Conservation (phyloP, 1,140 invertebrate genomes). For the Leptopilina boulardi region DNA sequence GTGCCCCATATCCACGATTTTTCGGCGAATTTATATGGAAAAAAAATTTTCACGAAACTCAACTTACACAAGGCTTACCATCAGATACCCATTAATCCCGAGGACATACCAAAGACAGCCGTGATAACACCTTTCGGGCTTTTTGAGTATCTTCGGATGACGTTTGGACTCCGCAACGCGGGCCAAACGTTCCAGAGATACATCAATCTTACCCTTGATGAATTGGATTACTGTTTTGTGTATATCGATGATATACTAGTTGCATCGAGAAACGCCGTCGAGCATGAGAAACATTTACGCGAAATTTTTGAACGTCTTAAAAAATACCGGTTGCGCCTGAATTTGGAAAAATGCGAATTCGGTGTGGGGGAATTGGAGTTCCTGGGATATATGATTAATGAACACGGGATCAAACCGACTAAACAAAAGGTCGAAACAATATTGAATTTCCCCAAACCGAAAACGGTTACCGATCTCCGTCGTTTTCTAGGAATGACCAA, state of each 20-base stretch:
- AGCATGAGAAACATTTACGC: slow-evolving; percentile 45
- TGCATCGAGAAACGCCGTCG: slow-evolving; percentile 37
- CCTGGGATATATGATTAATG: neutral
- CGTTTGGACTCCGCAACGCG: slow-evolving; percentile 8
- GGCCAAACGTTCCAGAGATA: slow-evolving; percentile 64
- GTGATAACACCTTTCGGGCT: slow-evolving; percentile 22
- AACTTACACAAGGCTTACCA: slow-evolving; percentile 9
- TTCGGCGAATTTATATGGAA: neutral
- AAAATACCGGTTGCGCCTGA: neutral
- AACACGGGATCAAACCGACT: neutral
- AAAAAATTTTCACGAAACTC: slow-evolving; percentile 15
- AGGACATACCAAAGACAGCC: slow-evolving; percentile 28
- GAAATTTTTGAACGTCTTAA: neutral
- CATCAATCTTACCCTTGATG: neutral
- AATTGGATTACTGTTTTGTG: slow-evolving; percentile 42
- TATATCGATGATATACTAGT: slow-evolving; percentile 55
- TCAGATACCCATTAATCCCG: slow-evolving; percentile 2
- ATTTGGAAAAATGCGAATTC: neutral
- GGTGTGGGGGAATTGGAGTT: neutral
- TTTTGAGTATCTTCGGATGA: too few species aligned
- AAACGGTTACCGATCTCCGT: neutral
- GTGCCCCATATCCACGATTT: slow-evolving; percentile 16
- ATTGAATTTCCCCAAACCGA: neutral
- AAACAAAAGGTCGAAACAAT: neutral
- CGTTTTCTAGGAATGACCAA: slow-evolving; percentile 45